Evolutionary conservation across 2,888 invertebrate species (phyloP), one percentile per base, ranked within the genome.

Genomic region (Punctoribates punctum): DNA sequence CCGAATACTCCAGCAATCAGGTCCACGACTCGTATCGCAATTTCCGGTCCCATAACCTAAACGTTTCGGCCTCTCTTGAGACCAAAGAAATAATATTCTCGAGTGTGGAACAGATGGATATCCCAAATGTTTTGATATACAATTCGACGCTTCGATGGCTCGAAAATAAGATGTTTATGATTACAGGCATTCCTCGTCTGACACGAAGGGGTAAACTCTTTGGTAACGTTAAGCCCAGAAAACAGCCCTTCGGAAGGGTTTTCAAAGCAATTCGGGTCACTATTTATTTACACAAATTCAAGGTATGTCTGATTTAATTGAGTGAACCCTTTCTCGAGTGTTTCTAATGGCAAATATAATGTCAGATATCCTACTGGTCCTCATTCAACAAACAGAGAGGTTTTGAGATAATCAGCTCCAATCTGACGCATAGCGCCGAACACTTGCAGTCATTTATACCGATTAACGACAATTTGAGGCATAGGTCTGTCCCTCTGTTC

Each of bases 131-230:
- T 2, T 86, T 94, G 3, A 86, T 96, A 0, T 97, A 95, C 82
- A 96, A 96, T 73, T 96, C 95, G 81, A 97, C 97, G 0, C 86
- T 97, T 38, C 88, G 93, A 80, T 97, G 97, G 94, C 93, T 97
- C 83, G 96, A 97, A 84, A 96, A 94, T 82, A 87, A 99, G 42
- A 96, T 96, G 85, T 87, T 96, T 80, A 86, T 86, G 77, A 85
- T 99, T 48, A 94, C 95, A 0, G 87, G 87, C 67, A 93, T 97
- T 0, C 96, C 98, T 1, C 88, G 98, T 1, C 97, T 98, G 0
- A 97, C 96, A 0, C 88, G 93, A 13, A 88, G 98, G 80, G 99
- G 99, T 0, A 88, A 88, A 0, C 88, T 96, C 46, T 99, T 98
- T 84, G 88, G 89, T 78, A 93, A 93, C 83, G 88, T 90, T 73